A percentile compares a stretch with the other conserved stretches of the same genome.
These are phyloP conservation scores for Paelopatides confundens DNA, from an alignment of 53 echinoderm and acorn worm genomes.

Conservation along the genomic window DNA sequence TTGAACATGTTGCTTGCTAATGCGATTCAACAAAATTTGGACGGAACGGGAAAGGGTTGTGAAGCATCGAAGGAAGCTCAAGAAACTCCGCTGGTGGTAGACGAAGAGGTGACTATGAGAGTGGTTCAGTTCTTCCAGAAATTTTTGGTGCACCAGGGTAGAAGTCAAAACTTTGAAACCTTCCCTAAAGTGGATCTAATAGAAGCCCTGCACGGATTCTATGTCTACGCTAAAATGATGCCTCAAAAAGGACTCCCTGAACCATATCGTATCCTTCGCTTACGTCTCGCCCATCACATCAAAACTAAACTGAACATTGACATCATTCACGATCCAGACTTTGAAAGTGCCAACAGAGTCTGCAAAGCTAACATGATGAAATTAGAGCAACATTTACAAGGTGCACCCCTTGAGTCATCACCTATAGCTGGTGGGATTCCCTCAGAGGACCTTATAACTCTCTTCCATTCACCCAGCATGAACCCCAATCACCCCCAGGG, in stretches of 20 bases:
- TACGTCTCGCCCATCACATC: slow-evolving; percentile 30
- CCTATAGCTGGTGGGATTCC: neutral
- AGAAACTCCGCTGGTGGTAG: neutral
- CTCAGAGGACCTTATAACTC: neutral
- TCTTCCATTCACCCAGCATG: slow-evolving; percentile 21
- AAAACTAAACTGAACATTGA: slow-evolving; percentile 3
- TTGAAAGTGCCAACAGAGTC: slow-evolving; percentile 31
- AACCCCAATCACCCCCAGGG: slow-evolving; percentile 9
- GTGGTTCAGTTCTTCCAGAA: slow-evolving; percentile 2
- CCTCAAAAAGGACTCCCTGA: neutral
- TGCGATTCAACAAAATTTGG: neutral
- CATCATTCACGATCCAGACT: slow-evolving; percentile 19
- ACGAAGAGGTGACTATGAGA: slow-evolving; percentile 13
- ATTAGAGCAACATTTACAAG: slow-evolving; percentile 26
- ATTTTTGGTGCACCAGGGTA: neutral
- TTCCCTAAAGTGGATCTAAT: neutral
- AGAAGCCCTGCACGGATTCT: slow-evolving; percentile 18
- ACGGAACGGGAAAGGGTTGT: neutral
- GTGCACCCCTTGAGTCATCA: neutral
- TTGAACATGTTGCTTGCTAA: neutral
- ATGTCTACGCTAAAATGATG: slow-evolving; percentile 33
- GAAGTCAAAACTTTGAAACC: slow-evolving; percentile 7
- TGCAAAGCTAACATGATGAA: slow-evolving; percentile 16
- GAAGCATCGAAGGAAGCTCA: neutral
- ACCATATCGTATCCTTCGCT: slow-evolving; percentile 4